Evolutionary conservation across 2,888 invertebrate species (phyloP), one percentile per base, ranked within the genome.

Genomic region (Silvanus unidentatus): DNA sequence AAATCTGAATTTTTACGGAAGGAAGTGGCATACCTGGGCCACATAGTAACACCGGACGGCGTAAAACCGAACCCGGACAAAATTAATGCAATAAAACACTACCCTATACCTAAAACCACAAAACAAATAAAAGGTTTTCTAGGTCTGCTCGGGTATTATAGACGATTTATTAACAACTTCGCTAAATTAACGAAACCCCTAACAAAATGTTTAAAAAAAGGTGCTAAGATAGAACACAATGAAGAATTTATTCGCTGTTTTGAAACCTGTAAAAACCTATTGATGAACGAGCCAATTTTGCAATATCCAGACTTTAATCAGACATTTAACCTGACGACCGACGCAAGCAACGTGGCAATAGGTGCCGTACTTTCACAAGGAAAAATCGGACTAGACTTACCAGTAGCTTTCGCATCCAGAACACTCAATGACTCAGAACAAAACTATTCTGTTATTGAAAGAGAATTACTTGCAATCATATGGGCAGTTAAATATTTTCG

Each of bases 51-150:
- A 6, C 47, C 54, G 2, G 55, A 63, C 1, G 60, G 58, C 8
- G 53, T 63, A 11, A 62, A 51, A 37, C 63, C 64, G 9, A 59
- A 64, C 37, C 62, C 63, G 0, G 51, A 54, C 1, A 64, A 65
- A 49, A 55, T 58, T n/a, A 16, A 44, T 10, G 47, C 54, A 0
- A 55, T 57, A 1, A 42, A 44, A 49, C 46, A 55, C n/a, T 52
- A 43, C 15, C 49, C 52, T 8, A 32, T 57, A 16, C 60, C 50
- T 9, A 48, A 43, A 34, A 48, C 45, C 60, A 49, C 58, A 61
- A 2, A 60, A 48, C 45, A 62, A 49, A 58, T 63, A 2, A 60
- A 60, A 57, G 34, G 39, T 10, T 63, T 64, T 38, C 30, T 49
- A 2, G 49, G 57, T 35, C 35, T 53, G 8, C 14, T 49, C 5